These are phyloP conservation scores for Penaeus vannamei DNA, from an alignment of 1,140 invertebrate species.

Conservation along the genomic window DNA sequence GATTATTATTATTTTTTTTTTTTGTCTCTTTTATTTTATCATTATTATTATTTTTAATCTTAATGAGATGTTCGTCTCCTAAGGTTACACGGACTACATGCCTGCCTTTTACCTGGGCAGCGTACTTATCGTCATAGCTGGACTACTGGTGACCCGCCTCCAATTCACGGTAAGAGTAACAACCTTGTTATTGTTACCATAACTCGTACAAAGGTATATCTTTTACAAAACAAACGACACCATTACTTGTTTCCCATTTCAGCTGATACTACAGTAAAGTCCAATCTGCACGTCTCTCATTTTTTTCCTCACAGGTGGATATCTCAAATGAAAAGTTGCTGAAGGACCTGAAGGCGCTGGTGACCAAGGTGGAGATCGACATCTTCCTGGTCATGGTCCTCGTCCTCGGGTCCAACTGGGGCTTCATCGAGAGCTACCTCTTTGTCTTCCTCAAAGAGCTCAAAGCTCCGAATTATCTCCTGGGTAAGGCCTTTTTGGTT, in stretches of 20 bases:
- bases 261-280: neutral
- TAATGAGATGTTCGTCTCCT: neutral
- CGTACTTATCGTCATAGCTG: neutral
- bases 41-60: neutral
- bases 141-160: slow-evolving; percentile 13
- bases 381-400: slow-evolving; percentile 85
- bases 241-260: neutral
- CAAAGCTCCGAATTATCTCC: slow-evolving; percentile 77
- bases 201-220: neutral
- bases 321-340: slow-evolving; percentile 69
- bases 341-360: slow-evolving; percentile 80
- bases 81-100: slow-evolving; percentile 47
- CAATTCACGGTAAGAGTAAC: slow-evolving; percentile 16
- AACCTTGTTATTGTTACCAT: neutral
- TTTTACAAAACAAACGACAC: neutral
- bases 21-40: neutral
- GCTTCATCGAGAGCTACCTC: slow-evolving; percentile 87
- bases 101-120: slow-evolving; percentile 52
- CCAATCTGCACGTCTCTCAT: neutral
- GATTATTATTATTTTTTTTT: too few species aligned
- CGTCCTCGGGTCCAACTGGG: slow-evolving; percentile 85
- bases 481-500: slow-evolving; percentile 75
- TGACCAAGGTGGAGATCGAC: slow-evolving; percentile 75
- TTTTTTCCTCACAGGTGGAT: slow-evolving; percentile 27
- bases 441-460: slow-evolving; percentile 80